Conservation (phyloP, 2,888 invertebrate species). For the Drosophila anceps region DNA sequence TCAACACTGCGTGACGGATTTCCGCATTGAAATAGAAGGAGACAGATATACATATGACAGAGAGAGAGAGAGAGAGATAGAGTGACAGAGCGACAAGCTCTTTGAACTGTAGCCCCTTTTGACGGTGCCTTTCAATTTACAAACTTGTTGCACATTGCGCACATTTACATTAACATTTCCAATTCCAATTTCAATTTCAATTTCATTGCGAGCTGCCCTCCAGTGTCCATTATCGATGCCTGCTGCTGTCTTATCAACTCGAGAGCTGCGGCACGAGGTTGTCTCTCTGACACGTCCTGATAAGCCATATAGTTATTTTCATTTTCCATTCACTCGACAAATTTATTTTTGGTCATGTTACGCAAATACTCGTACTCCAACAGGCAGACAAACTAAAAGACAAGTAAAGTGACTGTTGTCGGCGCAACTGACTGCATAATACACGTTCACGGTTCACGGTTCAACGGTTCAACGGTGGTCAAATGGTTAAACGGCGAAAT, state of each 20-base stretch:
- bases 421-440: not conserved
- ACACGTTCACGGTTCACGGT: slow-evolving; percentile 6
- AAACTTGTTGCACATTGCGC: slow-evolving; percentile 31
- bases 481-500: not conserved
- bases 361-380: slow-evolving; percentile 39
- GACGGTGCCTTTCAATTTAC: slow-evolving; percentile 42
- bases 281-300: slow-evolving; percentile 19
- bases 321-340: slow-evolving; percentile 27
- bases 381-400: not conserved
- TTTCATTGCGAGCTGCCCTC: slow-evolving; percentile 6
- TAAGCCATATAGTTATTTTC: slow-evolving; percentile 19
- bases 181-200: slow-evolving; percentile 2
- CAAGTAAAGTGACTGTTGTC: not conserved
- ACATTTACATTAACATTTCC: slow-evolving; percentile 14
- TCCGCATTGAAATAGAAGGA: slow-evolving; percentile 58
- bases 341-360: slow-evolving; percentile 32
- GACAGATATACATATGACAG: too few relatives aligned
- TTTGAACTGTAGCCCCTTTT: slow-evolving; percentile 55
- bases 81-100: slow-evolving; percentile 19
- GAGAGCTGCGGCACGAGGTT: slow-evolving; percentile 28
- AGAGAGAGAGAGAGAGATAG: not conserved
- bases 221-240: slow-evolving; percentile 17
- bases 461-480: too few relatives aligned
- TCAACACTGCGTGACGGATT: slow-evolving; percentile 71
- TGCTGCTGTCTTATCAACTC: slow-evolving; percentile 36